These are phyloP conservation scores for Heliangelus exortis DNA, from an alignment of 2,797 vertebrate genomes.

Conservation along the genomic window DNA sequence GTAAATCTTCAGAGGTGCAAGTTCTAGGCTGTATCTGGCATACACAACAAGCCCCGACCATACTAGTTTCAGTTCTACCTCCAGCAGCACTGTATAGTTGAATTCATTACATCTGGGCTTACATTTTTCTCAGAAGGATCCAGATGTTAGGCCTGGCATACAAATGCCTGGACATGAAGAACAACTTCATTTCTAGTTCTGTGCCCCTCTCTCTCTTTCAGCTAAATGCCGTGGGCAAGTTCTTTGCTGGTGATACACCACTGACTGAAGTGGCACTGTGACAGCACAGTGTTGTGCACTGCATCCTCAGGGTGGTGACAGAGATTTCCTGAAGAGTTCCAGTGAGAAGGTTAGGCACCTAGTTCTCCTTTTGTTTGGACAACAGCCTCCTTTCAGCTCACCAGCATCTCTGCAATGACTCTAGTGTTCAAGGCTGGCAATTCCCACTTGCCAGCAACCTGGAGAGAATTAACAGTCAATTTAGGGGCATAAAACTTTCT, in stretches of 20 bases:
- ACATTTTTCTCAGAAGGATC: neutral
- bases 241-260: conserved; percentile 25
- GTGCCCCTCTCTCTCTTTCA: neutral
- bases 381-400: neutral
- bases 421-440: neutral
- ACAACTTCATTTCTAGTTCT: neutral
- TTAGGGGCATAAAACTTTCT: neutral
- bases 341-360: neutral
- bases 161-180: neutral
- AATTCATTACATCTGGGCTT: neutral
- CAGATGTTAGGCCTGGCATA: neutral
- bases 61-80: neutral
- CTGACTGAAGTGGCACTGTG: neutral
- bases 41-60: conserved; percentile 29
- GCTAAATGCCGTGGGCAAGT: conserved; percentile 18
- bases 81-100: neutral
- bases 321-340: neutral
- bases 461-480: neutral
- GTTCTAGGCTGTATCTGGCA: neutral
- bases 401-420: neutral
- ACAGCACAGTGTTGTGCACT: neutral
- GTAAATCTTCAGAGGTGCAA: conserved; percentile 6
- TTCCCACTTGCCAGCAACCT: neutral
- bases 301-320: neutral
- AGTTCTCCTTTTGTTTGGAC: neutral